Percentiles rank a stretch among this genome's conserved stretches.
Conservation (phyloP, 1,140 invertebrate genomes). For the Zaprionus vittiger region DNA sequence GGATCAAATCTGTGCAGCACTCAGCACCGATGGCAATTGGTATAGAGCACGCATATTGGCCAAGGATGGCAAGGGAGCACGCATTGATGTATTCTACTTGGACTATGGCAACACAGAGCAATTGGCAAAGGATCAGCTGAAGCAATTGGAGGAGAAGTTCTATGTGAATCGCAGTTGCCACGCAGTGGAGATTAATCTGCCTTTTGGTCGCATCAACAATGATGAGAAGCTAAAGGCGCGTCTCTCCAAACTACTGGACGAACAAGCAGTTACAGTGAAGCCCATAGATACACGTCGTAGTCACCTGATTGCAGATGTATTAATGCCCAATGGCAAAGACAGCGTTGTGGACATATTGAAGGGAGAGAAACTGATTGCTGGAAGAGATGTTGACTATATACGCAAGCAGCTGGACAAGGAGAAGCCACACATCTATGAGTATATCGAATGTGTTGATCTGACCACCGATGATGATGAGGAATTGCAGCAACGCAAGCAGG, state of each 20-base stretch:
- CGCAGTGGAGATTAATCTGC: constrained; percentile 85
- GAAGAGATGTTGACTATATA: constrained; percentile 72
- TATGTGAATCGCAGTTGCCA: constrained; percentile 84
- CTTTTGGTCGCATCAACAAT: constrained; percentile 55
- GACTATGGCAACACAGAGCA: constrained; percentile 92
- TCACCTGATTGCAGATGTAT: constrained; percentile 71
- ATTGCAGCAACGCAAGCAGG: constrained; percentile 44
- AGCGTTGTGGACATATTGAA: constrained; percentile 63
- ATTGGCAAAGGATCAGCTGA: constrained; percentile 85
- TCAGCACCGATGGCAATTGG: constrained; percentile 88
- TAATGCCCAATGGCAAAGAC: constrained; percentile 39
- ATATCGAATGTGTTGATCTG: constrained; percentile 75
- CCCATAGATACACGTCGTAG: constrained; percentile 77
- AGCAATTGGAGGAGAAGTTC: constrained; percentile 86
- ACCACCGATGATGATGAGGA: constrained; percentile 76
- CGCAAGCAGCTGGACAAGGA: constrained; percentile 77
- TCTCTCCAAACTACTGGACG: constrained; percentile 51
- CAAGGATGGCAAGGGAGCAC: constrained; percentile 74
- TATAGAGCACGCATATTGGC: constrained; percentile 87
- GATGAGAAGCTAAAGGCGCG: constrained; percentile 57
- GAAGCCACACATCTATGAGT: constrained; percentile 68
- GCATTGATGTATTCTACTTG: constrained; percentile 87
- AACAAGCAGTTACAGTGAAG: constrained; percentile 70
- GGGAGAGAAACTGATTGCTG: constrained; percentile 53
- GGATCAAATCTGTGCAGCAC: constrained; percentile 86